Base-by-base conservation (phyloP, 2,888 invertebrate genomes). In the Axea sp. region DNA sequence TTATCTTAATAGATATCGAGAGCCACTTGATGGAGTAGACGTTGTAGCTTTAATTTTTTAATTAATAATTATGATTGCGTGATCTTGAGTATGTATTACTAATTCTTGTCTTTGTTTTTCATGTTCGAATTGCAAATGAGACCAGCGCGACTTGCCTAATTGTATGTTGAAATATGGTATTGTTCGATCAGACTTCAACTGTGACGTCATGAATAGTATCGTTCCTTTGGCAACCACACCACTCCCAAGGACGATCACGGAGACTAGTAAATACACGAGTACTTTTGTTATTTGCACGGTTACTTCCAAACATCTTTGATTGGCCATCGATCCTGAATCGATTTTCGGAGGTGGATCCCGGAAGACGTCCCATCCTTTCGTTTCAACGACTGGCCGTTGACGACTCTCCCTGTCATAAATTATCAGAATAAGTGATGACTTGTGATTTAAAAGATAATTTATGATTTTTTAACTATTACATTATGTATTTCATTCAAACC, bases 291-390 rank as follows among this genome's bases (percentile, higher is more conserved):
- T 89, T 88, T 95, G 94, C 49, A 96, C 94, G 22, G 95, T 94
- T 84, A 95, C 90, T 81, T 96, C 95, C 85, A 96, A 90, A 88
- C 95, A 96, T 87, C 92, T 92, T 88, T 96, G 95, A 86, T 93
- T 94, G 80, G 95, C 95, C 92, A 95, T 95, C 49, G 96, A 96
- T 76, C 95, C 95, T 78, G 94, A 94, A 89, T 95, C 95, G 88
- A 93, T 92, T 88, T 96, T 95, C 80, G 93, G 93, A 5, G 97
- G 97, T 79, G 96, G 94, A 88, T 96, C 94, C 84, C 96, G 91
- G 90, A 98, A 98, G 68, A 97, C 96, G 91, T 98, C 97, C 98
- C 98, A 98, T 92, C 94, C 95, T 93, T 96, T 96, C 81, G 95
- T 95, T 88, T 95, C 95, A 84, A 93, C 93, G 80, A 95, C 92